phyloP scores from a whole-genome alignment of 2,888 invertebrate genomes.

The Cephus runcator region DNA sequence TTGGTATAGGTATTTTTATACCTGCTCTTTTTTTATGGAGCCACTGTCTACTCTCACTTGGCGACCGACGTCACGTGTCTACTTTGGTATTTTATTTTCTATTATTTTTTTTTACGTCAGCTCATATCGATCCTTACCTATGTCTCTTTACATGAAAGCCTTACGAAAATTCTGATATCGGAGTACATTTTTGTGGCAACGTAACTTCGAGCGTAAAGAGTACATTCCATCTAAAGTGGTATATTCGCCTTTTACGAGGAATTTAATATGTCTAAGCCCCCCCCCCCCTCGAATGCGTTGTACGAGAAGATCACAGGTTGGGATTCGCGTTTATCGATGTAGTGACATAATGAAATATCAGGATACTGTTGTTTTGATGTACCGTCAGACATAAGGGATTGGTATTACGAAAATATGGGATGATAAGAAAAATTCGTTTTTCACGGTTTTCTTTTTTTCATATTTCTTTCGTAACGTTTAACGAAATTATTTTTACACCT shows the following conservation, averaged over 20 bases:
- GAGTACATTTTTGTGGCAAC: not conserved
- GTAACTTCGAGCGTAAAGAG: not conserved
- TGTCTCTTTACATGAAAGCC: not conserved
- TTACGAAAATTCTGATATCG: not conserved
- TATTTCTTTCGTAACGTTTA: too few relatives aligned
- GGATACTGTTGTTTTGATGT: not conserved
- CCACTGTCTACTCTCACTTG: not conserved
- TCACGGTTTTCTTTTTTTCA: too few relatives aligned
- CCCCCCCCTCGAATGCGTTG: not conserved
- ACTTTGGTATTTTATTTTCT: not conserved
- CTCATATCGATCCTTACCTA: not conserved
- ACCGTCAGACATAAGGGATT: not conserved
- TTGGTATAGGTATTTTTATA: not conserved
- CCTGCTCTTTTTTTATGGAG: not conserved
- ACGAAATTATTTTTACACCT: too few relatives aligned
- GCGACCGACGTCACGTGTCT: not conserved
- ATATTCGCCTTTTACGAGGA: conserved; percentile 26
- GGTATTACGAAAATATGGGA: not conserved
- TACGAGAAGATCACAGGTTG: not conserved
- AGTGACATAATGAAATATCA: not conserved
- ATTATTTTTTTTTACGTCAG: not conserved
- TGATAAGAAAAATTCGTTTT: not conserved
- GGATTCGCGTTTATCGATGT: not conserved
- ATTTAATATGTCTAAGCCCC: conserved; percentile 26
- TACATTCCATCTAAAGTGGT: conserved; percentile 21